Percentiles rank a stretch among this genome's conserved stretches.
Conservation (phyloP, 2,888 invertebrate genomes). For the Argynnis bischoffii region DNA sequence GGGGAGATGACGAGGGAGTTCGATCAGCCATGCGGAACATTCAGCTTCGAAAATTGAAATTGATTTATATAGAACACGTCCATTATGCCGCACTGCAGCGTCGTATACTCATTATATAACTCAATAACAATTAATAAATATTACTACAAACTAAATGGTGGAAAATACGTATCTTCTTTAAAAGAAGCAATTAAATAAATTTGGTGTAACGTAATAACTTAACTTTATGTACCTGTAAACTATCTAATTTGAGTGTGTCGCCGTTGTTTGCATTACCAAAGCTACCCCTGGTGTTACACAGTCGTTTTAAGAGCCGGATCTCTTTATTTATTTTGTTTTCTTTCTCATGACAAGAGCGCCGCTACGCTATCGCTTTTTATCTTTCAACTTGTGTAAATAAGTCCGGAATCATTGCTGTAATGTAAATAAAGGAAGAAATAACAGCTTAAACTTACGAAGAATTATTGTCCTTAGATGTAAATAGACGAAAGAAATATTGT, state of each 20-base stretch:
- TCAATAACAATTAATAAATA: background rate
- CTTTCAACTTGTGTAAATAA: constrained; percentile 74
- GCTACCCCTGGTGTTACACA: constrained; percentile 70
- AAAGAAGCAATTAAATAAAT: background rate
- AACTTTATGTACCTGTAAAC: constrained; percentile 42
- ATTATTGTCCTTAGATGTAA: constrained; percentile 62
- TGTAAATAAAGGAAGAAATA: constrained; percentile 73
- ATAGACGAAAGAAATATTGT: constrained; percentile 56
- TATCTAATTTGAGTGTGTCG: constrained; percentile 40
- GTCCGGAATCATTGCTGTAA: constrained; percentile 64
- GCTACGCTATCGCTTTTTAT: constrained; percentile 71
- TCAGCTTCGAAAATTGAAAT: constrained; percentile 49
- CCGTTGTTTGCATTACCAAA: constrained; percentile 58
- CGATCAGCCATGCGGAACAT: constrained; percentile 40
- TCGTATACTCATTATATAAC: background rate
- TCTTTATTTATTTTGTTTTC: constrained; percentile 70
- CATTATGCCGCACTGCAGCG: constrained; percentile 18
- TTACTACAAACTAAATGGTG: too few species aligned
- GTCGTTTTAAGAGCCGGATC: constrained; percentile 57
- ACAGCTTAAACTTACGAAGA: constrained; percentile 61
- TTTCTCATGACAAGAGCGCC: constrained; percentile 69
- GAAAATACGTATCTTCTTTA: too few species aligned
- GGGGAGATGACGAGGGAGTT: constrained; percentile 42
- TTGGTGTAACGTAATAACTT: constrained; percentile 15
- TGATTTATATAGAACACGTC: constrained; percentile 41